These are phyloP conservation scores for Burhinus bistriatus DNA, from an alignment of 2,113 vertebrate genomes.

Conservation along the genomic window DNA sequence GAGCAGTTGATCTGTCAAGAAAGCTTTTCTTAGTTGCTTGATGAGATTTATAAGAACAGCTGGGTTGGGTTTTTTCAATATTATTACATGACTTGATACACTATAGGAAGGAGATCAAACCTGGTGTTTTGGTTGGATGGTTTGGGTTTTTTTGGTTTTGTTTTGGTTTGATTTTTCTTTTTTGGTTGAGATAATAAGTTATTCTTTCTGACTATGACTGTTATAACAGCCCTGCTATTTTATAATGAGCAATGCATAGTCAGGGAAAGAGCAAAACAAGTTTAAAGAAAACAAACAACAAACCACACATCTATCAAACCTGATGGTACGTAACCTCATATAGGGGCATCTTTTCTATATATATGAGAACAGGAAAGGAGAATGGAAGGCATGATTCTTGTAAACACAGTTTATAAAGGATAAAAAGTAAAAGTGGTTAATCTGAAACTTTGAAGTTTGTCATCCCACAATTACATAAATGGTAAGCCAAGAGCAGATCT, in stretches of 20 bases:
- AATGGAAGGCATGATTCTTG: background rate
- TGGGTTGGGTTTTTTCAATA: background rate
- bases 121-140: background rate
- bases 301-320: background rate
- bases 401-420: background rate
- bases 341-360: background rate
- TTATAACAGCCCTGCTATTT: background rate
- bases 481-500: background rate
- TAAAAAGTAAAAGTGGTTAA: background rate
- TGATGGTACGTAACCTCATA: background rate
- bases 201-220: background rate
- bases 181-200: background rate
- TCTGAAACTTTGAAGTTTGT: background rate
- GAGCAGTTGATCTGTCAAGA: background rate
- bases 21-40: background rate
- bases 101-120: background rate
- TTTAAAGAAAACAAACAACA: background rate
- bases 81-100: background rate
- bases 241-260: background rate
- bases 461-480: background rate
- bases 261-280: background rate
- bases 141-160: background rate
- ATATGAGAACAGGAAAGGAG: background rate
- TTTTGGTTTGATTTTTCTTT: too few relatives aligned
- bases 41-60: background rate